These are phyloP conservation scores for Amphipyra tragopoginis DNA, from an alignment of 2,888 invertebrate genomes.

Conservation along the genomic window DNA sequence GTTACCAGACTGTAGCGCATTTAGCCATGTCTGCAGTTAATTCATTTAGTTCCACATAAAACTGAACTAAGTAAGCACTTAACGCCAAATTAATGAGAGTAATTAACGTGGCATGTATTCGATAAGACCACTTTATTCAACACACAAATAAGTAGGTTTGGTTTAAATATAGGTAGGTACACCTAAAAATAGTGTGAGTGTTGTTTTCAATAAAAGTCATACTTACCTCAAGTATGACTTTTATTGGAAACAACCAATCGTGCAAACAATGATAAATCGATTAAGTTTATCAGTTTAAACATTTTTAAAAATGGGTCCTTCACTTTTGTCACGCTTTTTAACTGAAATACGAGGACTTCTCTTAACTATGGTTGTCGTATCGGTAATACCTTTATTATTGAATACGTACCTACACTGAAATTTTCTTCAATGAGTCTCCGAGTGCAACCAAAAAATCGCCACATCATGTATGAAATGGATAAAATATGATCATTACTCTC, in stretches of 20 bases:
- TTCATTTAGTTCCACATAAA: conserved; percentile 50
- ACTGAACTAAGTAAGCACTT: conserved; percentile 54
- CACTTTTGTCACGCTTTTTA: too few relatives aligned
- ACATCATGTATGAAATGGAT: not conserved
- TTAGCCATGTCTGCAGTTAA: conserved; percentile 40
- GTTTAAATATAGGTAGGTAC: not conserved
- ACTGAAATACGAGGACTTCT: too few relatives aligned
- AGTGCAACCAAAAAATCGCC: too few relatives aligned
- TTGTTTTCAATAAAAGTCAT: too few relatives aligned
- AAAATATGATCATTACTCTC: conserved; percentile 5
- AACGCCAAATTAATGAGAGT: conserved; percentile 52
- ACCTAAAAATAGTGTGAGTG: conserved; percentile 30
- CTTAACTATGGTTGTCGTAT: too few relatives aligned
- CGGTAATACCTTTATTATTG: too few relatives aligned
- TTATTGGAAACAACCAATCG: conserved; percentile 6
- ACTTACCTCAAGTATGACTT: too few relatives aligned
- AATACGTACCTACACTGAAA: too few relatives aligned
- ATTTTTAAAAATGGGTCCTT: not conserved
- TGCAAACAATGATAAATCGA: not conserved
- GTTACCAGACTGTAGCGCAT: conserved; percentile 33
- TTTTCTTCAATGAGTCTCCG: too few relatives aligned
- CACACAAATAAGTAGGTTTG: conserved; percentile 10
- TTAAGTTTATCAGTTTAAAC: not conserved
- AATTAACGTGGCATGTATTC: conserved; percentile 49
- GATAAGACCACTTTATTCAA: conserved; percentile 38